Conservation (phyloP, 2,797 vertebrate species). For the Chrosomus eos region DNA sequence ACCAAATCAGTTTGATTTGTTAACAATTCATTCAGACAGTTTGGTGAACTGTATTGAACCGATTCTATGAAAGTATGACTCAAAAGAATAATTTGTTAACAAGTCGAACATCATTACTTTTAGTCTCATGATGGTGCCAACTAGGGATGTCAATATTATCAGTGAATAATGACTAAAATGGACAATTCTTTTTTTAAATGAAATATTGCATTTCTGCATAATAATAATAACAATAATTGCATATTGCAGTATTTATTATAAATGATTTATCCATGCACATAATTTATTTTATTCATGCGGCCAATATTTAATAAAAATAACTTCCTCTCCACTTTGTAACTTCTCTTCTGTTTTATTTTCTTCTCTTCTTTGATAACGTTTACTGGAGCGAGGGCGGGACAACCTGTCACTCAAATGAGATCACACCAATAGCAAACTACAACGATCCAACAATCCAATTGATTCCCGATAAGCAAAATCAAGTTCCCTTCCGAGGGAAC, state of each 20-base stretch:
- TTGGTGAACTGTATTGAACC: not conserved
- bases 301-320: too few species aligned
- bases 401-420: not conserved
- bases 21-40: not conserved
- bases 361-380: not conserved
- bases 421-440: not conserved
- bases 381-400: not conserved
- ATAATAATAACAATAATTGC: too few species aligned
- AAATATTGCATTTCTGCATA: too few species aligned
- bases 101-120: not conserved
- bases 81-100: not conserved
- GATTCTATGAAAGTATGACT: not conserved
- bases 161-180: not conserved
- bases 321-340: too few species aligned
- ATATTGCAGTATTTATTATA: too few species aligned
- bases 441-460: too few species aligned
- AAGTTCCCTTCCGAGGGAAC: not conserved
- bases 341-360: not conserved
- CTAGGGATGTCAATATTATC: not conserved
- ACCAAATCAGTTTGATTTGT: not conserved
- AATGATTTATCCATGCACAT: too few species aligned
- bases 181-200: too few species aligned
- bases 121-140: not conserved
- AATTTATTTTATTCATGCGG: too few species aligned
- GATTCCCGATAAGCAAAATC: not conserved